Evolutionary conservation across 1,140 invertebrate genomes (phyloP), one percentile per base, ranked within the genome.

Genomic region (Arctopsyche grandis): DNA sequence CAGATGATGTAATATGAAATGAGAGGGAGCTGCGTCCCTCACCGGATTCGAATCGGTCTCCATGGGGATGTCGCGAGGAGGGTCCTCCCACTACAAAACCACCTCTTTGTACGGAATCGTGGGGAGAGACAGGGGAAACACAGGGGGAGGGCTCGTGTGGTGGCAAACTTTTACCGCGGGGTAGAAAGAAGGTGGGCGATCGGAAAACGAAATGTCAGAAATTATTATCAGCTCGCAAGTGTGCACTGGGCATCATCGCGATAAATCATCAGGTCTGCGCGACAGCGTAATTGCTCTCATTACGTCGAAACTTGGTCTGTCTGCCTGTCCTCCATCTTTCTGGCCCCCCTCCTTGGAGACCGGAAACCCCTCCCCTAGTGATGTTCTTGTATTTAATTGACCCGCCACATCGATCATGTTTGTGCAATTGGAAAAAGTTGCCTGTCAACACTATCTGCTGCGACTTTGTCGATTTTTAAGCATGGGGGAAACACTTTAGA

Each of bases 1-100:
- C 81, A 80, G 75, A 82, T 82, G 81, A 81, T 77, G 80, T 79
- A 81, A 81, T 81, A 81, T 78, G 76, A 82, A 82, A 80, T 82
- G 78, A 82, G 78, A 82, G 76, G 77, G 77, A 24, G 7, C n/a
- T 19, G 69, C 14, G 26, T 22, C 43, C 44, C 48, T 48, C 9
- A 1, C 44, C 10, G 48, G 71, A 22, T 24, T 46, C 44, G n/a
- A 74, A 21, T 21, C 21, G 56, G 74, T 76, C 26, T 74, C 74
- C 74, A 63, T 63, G 52, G 74, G 74, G 74, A 63, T 63, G 63
- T 66, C 63, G 19, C 63, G 5, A 24, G 43, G 71, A 71, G 48
- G 43, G 24, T 4, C 38, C n/a, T n/a, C 38, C 29, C 14, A 38
- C 29, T 38, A 38, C 12, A 29, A 26, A 9, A 16, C 60, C 24